Conservation (phyloP, 2,113 vertebrate genomes). For the Carlito syrichta region DNA sequence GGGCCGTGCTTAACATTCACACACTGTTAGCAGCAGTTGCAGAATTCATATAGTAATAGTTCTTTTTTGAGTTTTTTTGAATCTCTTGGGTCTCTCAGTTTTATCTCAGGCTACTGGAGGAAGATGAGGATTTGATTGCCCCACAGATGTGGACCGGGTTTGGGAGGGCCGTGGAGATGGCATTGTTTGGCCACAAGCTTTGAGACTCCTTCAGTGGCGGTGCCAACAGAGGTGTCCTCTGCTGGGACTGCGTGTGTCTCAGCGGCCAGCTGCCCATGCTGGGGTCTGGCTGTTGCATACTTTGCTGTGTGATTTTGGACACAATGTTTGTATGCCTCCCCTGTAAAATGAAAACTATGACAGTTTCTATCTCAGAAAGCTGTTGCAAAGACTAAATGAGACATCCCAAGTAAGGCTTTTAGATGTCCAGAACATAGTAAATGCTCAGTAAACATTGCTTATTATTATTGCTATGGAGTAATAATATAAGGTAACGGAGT, state of each 20-base stretch:
- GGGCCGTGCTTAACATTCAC: no score
- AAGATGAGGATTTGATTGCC: not conserved
- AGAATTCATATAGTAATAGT: no score
- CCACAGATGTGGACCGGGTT: not conserved
- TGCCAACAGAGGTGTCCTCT: not conserved
- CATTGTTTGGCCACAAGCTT: no score
- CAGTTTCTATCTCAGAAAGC: not conserved
- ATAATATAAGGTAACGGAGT: no score
- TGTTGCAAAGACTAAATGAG: not conserved
- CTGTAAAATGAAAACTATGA: not conserved
- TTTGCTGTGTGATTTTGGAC: not conserved
- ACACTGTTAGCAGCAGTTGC: no score
- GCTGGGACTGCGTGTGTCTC: not conserved
- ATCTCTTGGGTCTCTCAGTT: no score
- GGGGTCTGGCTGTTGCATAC: accelerated
- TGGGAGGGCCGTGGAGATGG: no score
- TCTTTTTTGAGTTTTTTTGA: no score
- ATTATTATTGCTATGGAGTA: no score
- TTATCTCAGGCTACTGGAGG: not conserved
- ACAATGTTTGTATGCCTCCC: not conserved
- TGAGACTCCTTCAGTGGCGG: not conserved
- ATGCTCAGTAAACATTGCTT: not conserved
- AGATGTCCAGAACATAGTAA: not conserved
- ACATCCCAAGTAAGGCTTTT: not conserved
- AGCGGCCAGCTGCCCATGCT: not conserved